Base-by-base conservation (phyloP, 2,797 vertebrate species). In the Mareca strepera region DNA sequence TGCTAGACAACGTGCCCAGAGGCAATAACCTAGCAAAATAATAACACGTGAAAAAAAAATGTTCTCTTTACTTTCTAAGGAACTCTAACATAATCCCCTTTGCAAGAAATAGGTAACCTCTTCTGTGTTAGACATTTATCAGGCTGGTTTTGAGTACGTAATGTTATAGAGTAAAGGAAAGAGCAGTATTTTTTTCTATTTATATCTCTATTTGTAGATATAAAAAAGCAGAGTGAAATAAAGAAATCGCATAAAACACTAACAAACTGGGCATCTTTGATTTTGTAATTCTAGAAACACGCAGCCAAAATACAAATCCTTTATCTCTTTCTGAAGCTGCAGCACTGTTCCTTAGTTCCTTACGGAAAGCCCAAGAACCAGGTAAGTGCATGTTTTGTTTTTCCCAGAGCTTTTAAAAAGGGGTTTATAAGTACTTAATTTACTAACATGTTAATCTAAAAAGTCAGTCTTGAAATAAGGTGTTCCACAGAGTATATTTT, bases 311-410 rank as follows among this genome's bases (percentile, higher is more conserved):
- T 90, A 96, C 98, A 44, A 98, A 98, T 88, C 98, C 98, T 80
- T 97, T 98, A 63, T 98, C 98, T 23, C 98, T 99, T 82, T 98
- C 98, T 33, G 98, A 99, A 95, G 98, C 98, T 2, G 98, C 98
- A 62, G 97, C 98, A 6, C 76, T 99, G 26, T 96, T 99, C 68
- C 97, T 99, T 58, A 98, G 98, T 46, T 98, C 98, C 68, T 97
- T 99, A 83, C 96, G 96, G 95, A 98, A 98, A 89, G 97, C 97
- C 67, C 98, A 97, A 92, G 98, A 98, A 17, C 97, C 98, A 98
- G 99, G 98, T 99, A 97, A 97, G 95, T 26, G 12, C 28, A 46
- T 6, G 3, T 35, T 91, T 92, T 73, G 14, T 62, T 70, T 85
- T 67, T 31, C 22, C 26, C 8, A 55, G 37, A 15, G 17, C 13